Base-by-base conservation (phyloP, 2,113 vertebrate species). In the Sialia sialis region DNA sequence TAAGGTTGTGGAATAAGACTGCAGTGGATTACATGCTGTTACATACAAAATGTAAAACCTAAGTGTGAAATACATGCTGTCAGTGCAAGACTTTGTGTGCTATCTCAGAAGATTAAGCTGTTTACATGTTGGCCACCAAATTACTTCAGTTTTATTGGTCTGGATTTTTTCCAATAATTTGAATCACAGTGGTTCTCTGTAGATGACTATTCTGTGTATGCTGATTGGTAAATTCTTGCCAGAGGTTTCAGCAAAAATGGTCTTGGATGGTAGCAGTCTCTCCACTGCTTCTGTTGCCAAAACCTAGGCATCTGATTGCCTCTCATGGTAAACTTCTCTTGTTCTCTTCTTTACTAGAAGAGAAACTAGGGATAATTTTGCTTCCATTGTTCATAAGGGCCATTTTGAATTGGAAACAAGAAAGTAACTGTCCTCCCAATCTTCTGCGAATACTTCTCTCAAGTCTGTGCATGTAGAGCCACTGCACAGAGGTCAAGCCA, bases 401-500 rank as follows among this genome's bases (percentile, higher is more conserved):
- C 23, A 7, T 27, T 60, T 78, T 52, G 13, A 34, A 34, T 23
- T 27, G 27, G 51, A 68, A 83, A 58, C 13, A 84, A 6, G 18
- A 68, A 56, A 59, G 14, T 23, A 51, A 39, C 27, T 54, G 7
- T 78, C 10, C 25, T 89, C 43, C 25, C 74, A 22, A 48, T 39
- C 51, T 59, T 60, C 76, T 79, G 17, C 13, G 46, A 68, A 54
- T 11, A 63, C 29, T 7, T 81, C 29, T 74, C n/a, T 29, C 0
- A 1, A 8, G 15, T 48, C 41, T 49, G 41, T 29, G 16, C 20
- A 19, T 0, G 0, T 49, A 38, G 32, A 93, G 5, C 27, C 12
- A 6, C 29, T 44, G 17, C 30, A 48, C 19, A 75, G 41, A 58
- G 38, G 41, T 26, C 30, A 49, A 36, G 30, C 11, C 3, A 1